phyloP scores from a whole-genome alignment of 2,888 invertebrate species.

The Eueremaeus valkanovi region DNA sequence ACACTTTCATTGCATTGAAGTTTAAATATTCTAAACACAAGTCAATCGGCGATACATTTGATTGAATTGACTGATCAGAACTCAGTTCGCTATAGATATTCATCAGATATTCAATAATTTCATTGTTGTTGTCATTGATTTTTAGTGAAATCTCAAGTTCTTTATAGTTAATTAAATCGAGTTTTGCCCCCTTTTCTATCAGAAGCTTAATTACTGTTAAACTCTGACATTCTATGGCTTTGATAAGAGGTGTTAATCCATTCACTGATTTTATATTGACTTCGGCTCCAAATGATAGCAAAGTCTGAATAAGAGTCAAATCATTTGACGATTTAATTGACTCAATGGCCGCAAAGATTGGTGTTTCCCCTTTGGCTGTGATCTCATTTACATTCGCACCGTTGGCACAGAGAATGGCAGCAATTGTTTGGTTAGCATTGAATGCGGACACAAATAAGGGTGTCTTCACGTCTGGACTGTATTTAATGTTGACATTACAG shows the following conservation, averaged over 20 bases:
- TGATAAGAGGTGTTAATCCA: neutral
- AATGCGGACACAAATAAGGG: neutral
- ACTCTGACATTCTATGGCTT: neutral
- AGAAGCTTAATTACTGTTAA: neutral
- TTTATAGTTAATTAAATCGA: neutral
- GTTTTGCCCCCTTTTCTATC: neutral
- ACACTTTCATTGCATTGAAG: too few species aligned
- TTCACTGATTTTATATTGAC: neutral
- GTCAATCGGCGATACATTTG: too few species aligned
- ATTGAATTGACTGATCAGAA: too few species aligned
- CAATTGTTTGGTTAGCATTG: neutral
- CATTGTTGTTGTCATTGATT: neutral
- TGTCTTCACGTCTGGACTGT: neutral
- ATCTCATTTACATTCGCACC: neutral
- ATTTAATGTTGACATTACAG: neutral
- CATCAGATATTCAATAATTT: neutral
- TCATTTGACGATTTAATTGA: neutral
- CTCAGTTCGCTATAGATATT: too few species aligned
- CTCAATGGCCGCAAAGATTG: slow-evolving; percentile 2
- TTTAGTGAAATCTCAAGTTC: neutral
- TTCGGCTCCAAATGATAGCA: neutral
- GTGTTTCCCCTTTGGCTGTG: neutral
- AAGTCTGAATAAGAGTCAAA: neutral
- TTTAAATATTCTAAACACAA: too few species aligned
- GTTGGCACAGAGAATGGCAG: neutral